Percentiles rank a stretch among this genome's conserved stretches.
Conservation (phyloP, 2,888 invertebrate species). For the Troides oblongomaculatus region DNA sequence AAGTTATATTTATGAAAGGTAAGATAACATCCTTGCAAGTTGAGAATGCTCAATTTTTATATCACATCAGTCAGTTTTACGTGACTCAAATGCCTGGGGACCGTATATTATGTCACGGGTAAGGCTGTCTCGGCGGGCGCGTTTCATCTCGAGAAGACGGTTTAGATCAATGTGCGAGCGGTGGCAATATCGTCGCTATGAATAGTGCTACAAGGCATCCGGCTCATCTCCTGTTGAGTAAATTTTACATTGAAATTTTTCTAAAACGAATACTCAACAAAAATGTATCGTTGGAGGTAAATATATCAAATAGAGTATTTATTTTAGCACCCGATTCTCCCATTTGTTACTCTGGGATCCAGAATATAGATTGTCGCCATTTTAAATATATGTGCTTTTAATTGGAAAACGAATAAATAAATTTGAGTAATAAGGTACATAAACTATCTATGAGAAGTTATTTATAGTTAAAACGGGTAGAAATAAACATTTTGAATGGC, state of each 20-base stretch:
- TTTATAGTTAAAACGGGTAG: no score
- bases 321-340: slow-evolving; percentile 15
- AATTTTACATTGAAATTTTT: slow-evolving; percentile 19
- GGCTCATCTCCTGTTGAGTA: slow-evolving; percentile 14
- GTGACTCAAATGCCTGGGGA: slow-evolving; percentile 43
- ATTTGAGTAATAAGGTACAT: no score
- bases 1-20: slow-evolving; percentile 21
- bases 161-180: slow-evolving; percentile 43
- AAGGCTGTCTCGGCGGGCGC: slow-evolving; percentile 38
- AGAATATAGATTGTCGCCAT: not conserved
- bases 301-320: slow-evolving; percentile 10
- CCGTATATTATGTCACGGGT: slow-evolving; percentile 47
- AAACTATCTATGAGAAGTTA: no score
- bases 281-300: slow-evolving; percentile 15
- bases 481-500: no score
- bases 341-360: not conserved
- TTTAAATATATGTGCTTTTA: no score
- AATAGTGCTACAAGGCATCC: slow-evolving; percentile 41
- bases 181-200: slow-evolving; percentile 45
- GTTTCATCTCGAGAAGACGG: slow-evolving; percentile 46
- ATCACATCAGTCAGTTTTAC: slow-evolving; percentile 39
- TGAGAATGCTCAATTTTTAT: slow-evolving; percentile 34
- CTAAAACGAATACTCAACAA: slow-evolving; percentile 23
- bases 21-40: slow-evolving; percentile 27
- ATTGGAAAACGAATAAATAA: no score